Evolutionary conservation across 2,113 vertebrate genomes (phyloP).

Genomic region (Pseudorasbora parva): DNA sequence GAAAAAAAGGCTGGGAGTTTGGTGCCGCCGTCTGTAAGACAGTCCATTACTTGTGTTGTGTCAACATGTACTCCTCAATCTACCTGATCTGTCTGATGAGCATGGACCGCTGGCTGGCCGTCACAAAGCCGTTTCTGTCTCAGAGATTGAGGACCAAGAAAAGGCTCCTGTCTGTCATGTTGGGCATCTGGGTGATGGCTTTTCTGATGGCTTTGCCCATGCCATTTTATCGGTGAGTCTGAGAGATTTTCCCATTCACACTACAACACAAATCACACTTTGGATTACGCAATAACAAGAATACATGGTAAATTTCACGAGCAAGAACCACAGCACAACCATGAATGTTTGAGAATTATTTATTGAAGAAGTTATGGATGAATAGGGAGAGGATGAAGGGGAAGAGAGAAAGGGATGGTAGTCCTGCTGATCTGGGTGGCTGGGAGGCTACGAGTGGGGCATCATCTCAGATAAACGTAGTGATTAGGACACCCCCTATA

Average conservation of each 20-base stretch:
- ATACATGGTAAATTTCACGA: no score
- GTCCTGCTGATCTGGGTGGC: no score
- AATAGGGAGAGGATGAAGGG: no score
- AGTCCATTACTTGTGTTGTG: slow-evolving; percentile 82
- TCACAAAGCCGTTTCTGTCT: slow-evolving; percentile 81
- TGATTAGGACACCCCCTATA: no score
- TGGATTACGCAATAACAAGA: no score
- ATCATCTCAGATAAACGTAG: no score
- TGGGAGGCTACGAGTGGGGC: no score
- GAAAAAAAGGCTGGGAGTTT: slow-evolving; percentile 79
- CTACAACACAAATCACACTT: background rate
- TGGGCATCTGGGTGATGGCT: slow-evolving; percentile 79
- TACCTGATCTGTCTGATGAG: slow-evolving; percentile 89
- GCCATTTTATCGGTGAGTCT: slow-evolving; percentile 77
- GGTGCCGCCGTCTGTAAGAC: slow-evolving; percentile 79
- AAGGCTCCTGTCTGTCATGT: slow-evolving; percentile 72
- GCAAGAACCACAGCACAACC: no score
- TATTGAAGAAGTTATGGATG: no score
- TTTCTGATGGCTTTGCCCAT: slow-evolving; percentile 82
- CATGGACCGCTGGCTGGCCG: slow-evolving; percentile 86
- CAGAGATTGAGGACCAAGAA: slow-evolving; percentile 80
- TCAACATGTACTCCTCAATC: slow-evolving; percentile 91
- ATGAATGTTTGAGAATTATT: no score
- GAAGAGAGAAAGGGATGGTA: no score
- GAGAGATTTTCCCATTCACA: background rate